Conservation (phyloP, 2,797 vertebrate genomes). For the Oreochromis grahami region DNA sequence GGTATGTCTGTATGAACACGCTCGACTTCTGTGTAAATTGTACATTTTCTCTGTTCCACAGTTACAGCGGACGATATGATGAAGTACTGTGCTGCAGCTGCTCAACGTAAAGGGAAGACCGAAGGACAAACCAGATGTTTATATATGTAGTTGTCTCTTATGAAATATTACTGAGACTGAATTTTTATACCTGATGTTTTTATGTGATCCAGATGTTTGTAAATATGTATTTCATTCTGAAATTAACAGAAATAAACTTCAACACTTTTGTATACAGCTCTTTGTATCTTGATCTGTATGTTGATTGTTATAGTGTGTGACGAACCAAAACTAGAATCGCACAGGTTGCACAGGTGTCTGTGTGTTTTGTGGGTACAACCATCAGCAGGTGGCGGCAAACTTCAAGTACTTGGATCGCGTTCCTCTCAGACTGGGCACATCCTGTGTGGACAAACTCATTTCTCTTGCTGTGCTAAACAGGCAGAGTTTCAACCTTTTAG, state of each 20-base stretch:
- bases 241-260: slow-evolving; percentile 72
- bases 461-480: neutral
- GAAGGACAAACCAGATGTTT: neutral
- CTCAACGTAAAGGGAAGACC: slow-evolving; percentile 48
- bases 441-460: neutral
- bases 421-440: neutral
- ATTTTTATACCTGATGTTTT: slow-evolving; percentile 53
- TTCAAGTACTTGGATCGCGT: neutral
- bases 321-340: neutral
- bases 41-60: slow-evolving; percentile 34
- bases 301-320: neutral
- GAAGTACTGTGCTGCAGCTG: slow-evolving; percentile 76
- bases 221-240: slow-evolving; percentile 40
- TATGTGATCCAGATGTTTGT: slow-evolving; percentile 37
- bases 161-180: slow-evolving; percentile 36
- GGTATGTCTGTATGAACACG: neutral
- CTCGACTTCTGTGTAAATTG: neutral
- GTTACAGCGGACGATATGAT: slow-evolving; percentile 80
- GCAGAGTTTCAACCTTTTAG: slow-evolving; percentile 3
- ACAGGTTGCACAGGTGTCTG: neutral
- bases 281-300: neutral
- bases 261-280: slow-evolving; percentile 26
- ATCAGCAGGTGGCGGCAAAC: slow-evolving; percentile 68
- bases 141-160: neutral
- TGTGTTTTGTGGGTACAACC: neutral